Evolutionary conservation across 1,140 invertebrate species (phyloP), one percentile per base, ranked within the genome.

Genomic region (Drosophila quadrilineata): DNA sequence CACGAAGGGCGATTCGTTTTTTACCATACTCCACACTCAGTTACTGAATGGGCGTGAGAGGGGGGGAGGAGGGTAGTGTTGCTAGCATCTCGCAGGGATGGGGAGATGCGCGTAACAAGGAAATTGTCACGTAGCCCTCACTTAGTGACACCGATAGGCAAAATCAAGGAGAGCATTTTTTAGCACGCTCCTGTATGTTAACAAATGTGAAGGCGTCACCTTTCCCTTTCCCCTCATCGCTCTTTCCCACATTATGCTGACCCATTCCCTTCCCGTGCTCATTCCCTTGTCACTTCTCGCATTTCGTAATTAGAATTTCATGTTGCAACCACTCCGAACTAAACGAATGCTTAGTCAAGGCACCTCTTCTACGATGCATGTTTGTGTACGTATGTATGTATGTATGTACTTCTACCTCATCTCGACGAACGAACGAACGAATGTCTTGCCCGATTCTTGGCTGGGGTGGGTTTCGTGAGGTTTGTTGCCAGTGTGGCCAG

Each of bases 271-370:
- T 29, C 14, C 26, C 45, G n/a, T n/a, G n/a, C n/a, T n/a, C n/a
- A n/a, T n/a, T n/a, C n/a, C n/a, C n/a, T n/a, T n/a, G n/a, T n/a
- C n/a, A n/a, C n/a, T n/a, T n/a, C n/a, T n/a, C n/a, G n/a, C n/a
- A n/a, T n/a, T n/a, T n/a, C n/a, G 79, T 84, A 84, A 84, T 84
- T 84, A 84, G 69, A 84, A 84, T 77, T 84, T 84, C 31, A 62
- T 73, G 66, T 74, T 77, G 57, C 79, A 85, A 85, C 77, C 77
- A 84, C 77, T 84, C 40, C 38, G 57, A 24, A 28, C 12, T 54
- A n/a, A n/a, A n/a, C n/a, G n/a, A n/a, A n/a, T n/a, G n/a, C n/a
- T n/a, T n/a, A n/a, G n/a, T n/a, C n/a, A n/a, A n/a, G n/a, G n/a
- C n/a, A n/a, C n/a, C n/a, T n/a, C n/a, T n/a, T n/a, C n/a, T n/a